These are phyloP conservation scores for Genyomyrus donnyi DNA, from an alignment of 2,113 vertebrate genomes.

Conservation along the genomic window DNA sequence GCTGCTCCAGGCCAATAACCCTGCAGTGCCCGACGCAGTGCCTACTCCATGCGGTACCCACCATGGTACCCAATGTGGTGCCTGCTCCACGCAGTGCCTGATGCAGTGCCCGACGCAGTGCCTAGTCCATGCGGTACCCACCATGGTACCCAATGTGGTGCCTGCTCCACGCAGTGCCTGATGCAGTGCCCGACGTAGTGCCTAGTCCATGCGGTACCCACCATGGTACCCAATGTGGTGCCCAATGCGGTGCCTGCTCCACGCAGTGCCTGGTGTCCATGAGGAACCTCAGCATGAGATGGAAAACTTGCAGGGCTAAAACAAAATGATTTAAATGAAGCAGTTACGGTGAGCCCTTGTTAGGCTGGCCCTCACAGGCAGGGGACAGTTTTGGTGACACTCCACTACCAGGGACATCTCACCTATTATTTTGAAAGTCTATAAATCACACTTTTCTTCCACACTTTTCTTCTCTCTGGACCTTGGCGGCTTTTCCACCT, in stretches of 20 bases:
- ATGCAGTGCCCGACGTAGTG: background rate
- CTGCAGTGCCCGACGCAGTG: background rate
- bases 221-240: background rate
- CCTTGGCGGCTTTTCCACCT: background rate
- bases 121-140: background rate
- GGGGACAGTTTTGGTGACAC: background rate
- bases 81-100: background rate
- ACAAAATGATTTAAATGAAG: conserved; percentile 1
- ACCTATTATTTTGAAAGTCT: background rate
- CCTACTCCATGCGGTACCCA: background rate
- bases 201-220: background rate
- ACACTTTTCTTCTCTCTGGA: background rate
- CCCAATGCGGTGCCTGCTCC: background rate
- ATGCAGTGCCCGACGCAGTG: background rate
- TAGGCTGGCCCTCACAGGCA: background rate
- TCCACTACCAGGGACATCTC: background rate
- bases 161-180: background rate
- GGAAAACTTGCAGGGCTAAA: background rate
- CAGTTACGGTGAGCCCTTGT: background rate
- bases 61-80: background rate
- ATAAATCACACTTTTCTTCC: background rate
- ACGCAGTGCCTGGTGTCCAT: conserved; percentile 12
- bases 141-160: background rate
- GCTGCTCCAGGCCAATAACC: background rate
- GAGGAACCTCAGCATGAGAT: background rate